Evolutionary conservation across 2,797 vertebrate genomes (phyloP), one percentile per base, ranked within the genome.

Genomic region (Poeciliopsis infans): DNA sequence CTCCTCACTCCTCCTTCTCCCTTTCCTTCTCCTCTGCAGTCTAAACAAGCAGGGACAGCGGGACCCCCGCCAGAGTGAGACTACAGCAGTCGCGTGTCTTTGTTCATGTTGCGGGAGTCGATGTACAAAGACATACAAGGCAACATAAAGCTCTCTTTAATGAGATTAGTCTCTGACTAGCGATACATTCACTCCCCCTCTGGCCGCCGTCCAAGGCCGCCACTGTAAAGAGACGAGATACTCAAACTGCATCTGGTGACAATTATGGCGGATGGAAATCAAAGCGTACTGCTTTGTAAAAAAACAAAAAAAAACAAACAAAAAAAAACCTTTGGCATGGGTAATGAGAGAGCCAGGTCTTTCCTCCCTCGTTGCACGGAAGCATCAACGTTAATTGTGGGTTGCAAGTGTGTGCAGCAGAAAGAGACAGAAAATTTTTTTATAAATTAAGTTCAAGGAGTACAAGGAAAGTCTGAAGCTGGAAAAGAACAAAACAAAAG

Each of bases 171-270:
- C 95, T 94, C 85, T 89, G 86, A 92, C 91, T 88, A 86, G 90
- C 79, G 89, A 92, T 94, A 86, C 89, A 81, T 93, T 89, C 90
- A 93, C 91, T 93, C 91, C 93, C 92, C 87, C 89, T 92, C 94
- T 95, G 95, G 95, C 95, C 82, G 85, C 69, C 87, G 80, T 95
- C 93, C 96, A 95, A 94, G 88, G 82, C 90, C 84, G 88, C 92
- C 91, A 87, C 92, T 88, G 92, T 89, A 90, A 90, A 91, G 89
- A 83, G 88, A 83, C 90, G 85, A 94, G 94, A 95, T 94, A 87
- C 94, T 96, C 93, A 83, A 94, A 92, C 93, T 91, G 89, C 96
- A 96, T 96, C 95, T 96, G 96, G 89, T 92, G 93, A 96, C 95
- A 96, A 96, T 96, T 96, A 95, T 90, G 88, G 89, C 73, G 88